Evolutionary conservation across 2,113 vertebrate species (phyloP).

Genomic region (Collichthys lucidus): DNA sequence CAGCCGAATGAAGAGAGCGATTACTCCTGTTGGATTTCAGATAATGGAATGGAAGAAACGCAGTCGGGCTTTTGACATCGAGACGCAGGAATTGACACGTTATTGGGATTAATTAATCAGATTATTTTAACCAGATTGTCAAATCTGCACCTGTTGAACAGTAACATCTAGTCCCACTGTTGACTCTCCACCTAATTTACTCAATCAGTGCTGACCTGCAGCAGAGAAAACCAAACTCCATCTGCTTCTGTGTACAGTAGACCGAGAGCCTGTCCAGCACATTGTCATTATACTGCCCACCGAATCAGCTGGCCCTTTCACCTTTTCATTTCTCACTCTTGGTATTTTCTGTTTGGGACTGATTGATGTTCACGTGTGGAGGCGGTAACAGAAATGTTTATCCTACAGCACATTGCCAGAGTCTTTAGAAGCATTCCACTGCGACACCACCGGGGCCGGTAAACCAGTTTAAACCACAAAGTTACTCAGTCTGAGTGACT

Average conservation of each 20-base stretch:
- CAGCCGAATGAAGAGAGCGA: constrained; percentile 13
- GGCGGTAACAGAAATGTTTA: constrained; percentile 71
- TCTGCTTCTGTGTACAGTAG: constrained; percentile 65
- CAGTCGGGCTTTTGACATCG: not conserved
- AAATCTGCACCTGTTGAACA: constrained; percentile 60
- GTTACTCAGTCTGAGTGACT: constrained; percentile 64
- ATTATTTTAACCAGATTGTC: constrained; percentile 14
- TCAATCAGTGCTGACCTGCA: constrained; percentile 55
- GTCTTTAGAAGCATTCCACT: constrained; percentile 61
- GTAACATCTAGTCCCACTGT: not conserved
- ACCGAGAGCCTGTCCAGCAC: constrained; percentile 45
- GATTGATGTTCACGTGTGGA: constrained; percentile 62
- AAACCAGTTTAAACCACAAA: constrained; percentile 68
- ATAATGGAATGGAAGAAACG: constrained; percentile 11
- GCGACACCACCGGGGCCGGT: constrained; percentile 66
- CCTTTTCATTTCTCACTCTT: constrained; percentile 62
- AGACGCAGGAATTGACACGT: not conserved
- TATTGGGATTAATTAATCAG: not conserved
- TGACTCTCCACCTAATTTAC: constrained; percentile 28
- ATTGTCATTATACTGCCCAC: constrained; percentile 71
- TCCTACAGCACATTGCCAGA: constrained; percentile 45
- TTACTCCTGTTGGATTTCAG: constrained; percentile 28
- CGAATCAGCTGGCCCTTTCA: constrained; percentile 68
- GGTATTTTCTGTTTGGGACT: constrained; percentile 48
- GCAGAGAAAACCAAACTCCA: constrained; percentile 41